These are phyloP conservation scores for Microtus montanus DNA, from an alignment of 2,113 vertebrate species.

Conservation along the genomic window DNA sequence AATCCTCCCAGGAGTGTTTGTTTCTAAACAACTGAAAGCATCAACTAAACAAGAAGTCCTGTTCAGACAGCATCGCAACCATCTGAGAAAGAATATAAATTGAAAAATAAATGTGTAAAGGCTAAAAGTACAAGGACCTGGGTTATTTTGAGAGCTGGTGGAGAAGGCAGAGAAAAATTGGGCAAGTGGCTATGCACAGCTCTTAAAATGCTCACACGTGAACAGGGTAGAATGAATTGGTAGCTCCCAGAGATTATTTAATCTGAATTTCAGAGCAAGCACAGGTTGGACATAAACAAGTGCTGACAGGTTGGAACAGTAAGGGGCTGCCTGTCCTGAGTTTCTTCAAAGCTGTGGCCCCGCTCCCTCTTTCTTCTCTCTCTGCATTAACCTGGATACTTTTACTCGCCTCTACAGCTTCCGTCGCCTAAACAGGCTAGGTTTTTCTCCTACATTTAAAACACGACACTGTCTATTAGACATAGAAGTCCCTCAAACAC, in stretches of 20 bases:
- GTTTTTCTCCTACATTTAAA: conserved; percentile 1
- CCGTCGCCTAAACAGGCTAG: not conserved
- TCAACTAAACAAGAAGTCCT: not conserved
- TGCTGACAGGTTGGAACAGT: not conserved
- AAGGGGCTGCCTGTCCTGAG: not conserved
- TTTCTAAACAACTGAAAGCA: not conserved
- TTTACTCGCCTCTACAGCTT: not conserved
- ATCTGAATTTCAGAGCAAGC: not conserved
- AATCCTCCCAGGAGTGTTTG: not conserved
- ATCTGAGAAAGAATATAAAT: not conserved
- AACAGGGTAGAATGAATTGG: not conserved
- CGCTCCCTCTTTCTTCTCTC: not conserved
- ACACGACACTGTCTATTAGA: not conserved
- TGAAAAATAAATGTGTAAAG: not conserved
- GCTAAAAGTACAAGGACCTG: not conserved
- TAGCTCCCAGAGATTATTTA: not conserved
- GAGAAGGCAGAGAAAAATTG: not conserved
- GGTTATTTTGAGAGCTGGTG: not conserved
- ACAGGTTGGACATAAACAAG: not conserved
- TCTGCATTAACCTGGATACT: not conserved
- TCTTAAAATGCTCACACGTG: not conserved
- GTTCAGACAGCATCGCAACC: not conserved
- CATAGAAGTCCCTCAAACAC: not conserved
- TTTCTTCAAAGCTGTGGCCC: not conserved
- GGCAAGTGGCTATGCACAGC: not conserved